Evolutionary conservation across 1,140 invertebrate genomes (phyloP).

Genomic region (Cydia pomonella): DNA sequence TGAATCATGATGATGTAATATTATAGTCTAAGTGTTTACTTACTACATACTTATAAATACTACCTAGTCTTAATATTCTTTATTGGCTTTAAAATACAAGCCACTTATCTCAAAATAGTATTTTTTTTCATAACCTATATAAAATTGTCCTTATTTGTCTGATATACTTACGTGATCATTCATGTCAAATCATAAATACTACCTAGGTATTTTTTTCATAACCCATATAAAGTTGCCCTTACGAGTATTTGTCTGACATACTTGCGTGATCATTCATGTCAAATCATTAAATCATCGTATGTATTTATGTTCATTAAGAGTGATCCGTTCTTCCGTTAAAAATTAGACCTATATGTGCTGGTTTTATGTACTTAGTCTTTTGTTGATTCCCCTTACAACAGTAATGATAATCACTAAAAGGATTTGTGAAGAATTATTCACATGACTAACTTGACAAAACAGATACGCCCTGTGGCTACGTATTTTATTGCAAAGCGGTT

Average conservation of each 20-base stretch:
- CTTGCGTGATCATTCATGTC: not conserved
- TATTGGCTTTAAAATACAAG: too few species aligned
- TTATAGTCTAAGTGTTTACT: too few species aligned
- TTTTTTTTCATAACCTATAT: too few species aligned
- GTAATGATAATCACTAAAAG: constrained; percentile 78
- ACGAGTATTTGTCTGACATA: not conserved
- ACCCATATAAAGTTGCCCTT: not conserved
- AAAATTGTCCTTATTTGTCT: too few species aligned
- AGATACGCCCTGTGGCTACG: constrained; percentile 78
- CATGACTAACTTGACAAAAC: constrained; percentile 73
- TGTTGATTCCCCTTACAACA: constrained; percentile 59
- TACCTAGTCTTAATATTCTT: too few species aligned
- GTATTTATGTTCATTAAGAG: not conserved
- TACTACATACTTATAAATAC: too few species aligned
- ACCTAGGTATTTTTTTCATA: too few species aligned
- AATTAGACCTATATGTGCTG: constrained; percentile 12
- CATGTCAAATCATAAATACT: too few species aligned
- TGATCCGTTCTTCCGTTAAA: constrained; percentile 15
- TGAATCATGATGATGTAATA: too few species aligned
- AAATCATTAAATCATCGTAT: not conserved
- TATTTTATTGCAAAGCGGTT: constrained; percentile 44
- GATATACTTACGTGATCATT: too few species aligned
- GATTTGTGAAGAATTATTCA: constrained; percentile 76
- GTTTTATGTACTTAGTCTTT: constrained; percentile 37
- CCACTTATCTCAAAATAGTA: too few species aligned